Percentiles rank a stretch among this genome's conserved stretches.
Conservation (phyloP, 64 coral and sea anemone genomes). For the Stichodactyla mertensii region DNA sequence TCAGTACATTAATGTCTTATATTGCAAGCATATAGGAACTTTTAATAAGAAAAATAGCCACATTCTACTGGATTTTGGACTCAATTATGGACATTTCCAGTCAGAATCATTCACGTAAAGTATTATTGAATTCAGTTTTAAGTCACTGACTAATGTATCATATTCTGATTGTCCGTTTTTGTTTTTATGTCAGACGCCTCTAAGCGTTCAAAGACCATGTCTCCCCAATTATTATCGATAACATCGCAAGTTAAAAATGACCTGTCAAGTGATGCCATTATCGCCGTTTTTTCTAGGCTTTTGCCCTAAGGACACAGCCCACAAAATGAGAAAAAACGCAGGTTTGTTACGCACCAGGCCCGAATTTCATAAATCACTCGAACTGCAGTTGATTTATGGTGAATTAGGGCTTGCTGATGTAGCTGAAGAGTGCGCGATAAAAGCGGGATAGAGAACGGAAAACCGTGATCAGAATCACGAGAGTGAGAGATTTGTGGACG, state of each 20-base stretch:
- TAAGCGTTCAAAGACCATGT: not conserved
- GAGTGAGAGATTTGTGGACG: not conserved
- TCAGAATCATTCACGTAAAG: not conserved
- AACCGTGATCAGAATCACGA: not conserved
- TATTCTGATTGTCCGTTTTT: not conserved
- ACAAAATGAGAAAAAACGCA: not conserved
- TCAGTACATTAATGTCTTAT: too few species aligned
- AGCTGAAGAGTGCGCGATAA: conserved; percentile 4
- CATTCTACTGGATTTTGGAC: too few species aligned
- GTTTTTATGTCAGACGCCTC: not conserved
- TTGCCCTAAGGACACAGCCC: not conserved
- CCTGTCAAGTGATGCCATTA: not conserved
- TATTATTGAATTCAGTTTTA: not conserved
- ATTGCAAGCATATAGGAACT: too few species aligned
- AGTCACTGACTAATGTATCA: not conserved
- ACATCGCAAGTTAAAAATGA: conserved; percentile 2
- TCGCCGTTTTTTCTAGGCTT: not conserved
- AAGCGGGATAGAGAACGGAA: conserved; percentile 1
- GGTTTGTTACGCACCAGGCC: conserved; percentile 2
- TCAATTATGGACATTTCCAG: not conserved
- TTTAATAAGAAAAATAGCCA: too few species aligned
- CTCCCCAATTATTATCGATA: not conserved
- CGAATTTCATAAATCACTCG: not conserved
- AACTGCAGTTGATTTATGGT: not conserved
- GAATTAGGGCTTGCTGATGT: not conserved